Percentiles rank a stretch among this genome's conserved stretches.
These are phyloP conservation scores for Thaumetopoea pityocampa DNA, from an alignment of 1,140 invertebrate species.

Conservation along the genomic window DNA sequence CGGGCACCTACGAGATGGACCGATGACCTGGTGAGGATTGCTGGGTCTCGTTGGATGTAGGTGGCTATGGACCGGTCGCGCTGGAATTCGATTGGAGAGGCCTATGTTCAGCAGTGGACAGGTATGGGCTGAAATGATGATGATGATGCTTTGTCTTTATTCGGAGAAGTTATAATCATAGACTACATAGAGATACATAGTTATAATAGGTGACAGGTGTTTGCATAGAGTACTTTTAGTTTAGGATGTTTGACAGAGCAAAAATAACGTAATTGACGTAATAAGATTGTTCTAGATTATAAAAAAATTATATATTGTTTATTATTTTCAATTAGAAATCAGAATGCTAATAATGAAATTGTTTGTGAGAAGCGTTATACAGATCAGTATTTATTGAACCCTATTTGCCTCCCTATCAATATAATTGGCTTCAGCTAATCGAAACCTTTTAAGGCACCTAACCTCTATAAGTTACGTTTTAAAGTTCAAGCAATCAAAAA, in stretches of 20 bases:
- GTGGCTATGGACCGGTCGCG: too few relatives aligned
- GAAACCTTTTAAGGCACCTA: not conserved
- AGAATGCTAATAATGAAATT: constrained; percentile 36
- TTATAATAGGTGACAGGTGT: not conserved
- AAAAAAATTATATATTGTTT: constrained; percentile 38
- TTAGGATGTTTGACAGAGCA: constrained; percentile 3
- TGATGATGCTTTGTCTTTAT: too few relatives aligned
- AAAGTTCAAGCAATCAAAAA: constrained; percentile 28
- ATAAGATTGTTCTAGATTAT: constrained; percentile 54
- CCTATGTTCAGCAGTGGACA: too few relatives aligned
- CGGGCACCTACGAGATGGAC: too few relatives aligned
- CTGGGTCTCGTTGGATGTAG: too few relatives aligned
- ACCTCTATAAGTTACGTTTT: constrained; percentile 4
- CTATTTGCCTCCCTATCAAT: constrained; percentile 21
- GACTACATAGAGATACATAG: not conserved
- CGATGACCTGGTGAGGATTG: too few relatives aligned
- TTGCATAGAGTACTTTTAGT: constrained; percentile 1
- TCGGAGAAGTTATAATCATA: too few relatives aligned
- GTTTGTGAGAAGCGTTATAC: constrained; percentile 9
- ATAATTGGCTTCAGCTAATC: constrained; percentile 12
- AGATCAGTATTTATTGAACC: constrained; percentile 8
- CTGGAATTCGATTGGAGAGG: too few relatives aligned
- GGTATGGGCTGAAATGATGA: too few relatives aligned
- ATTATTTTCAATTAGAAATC: constrained; percentile 23
- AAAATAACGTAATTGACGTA: constrained; percentile 6